Base-by-base conservation (phyloP, 2,113 vertebrate species). In the Oxygymnocypris stewartii region DNA sequence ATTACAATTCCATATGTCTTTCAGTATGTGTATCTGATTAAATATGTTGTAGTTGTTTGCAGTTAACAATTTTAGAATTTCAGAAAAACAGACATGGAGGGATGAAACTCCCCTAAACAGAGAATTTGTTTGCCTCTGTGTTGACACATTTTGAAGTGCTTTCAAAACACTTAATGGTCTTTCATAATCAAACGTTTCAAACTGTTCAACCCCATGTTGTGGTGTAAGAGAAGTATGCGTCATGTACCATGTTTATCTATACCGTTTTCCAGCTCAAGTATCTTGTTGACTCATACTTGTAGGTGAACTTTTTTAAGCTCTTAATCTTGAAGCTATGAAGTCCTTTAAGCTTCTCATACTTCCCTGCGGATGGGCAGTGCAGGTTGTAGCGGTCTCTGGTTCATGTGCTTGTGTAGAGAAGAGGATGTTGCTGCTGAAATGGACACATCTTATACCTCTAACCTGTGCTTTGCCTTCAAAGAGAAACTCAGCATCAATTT, bases 361-460 rank as follows among this genome's bases (percentile, higher is more conserved):
- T 69, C 18, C 23, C 13, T 47, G 71, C 2, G 1, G 40, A 74
- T 7, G 23, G 4, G 40, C 20, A 5, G 73, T 44, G 40, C 35
- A 51, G 67, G 63, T 79, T 65, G 85, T 37, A 69, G 49, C 28
- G 44, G 20, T 74, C 54, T 54, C 47, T 85, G 12, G n/a, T 47
- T 47, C n/a, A 16, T 76, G 35, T 76, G 74, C 47, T 57, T 28
- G 14, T 65, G 54, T 47, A 76, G 23, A 75, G 69, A 61, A 40
- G 3, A 59, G 88, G 89, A 85, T 83, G 84, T 88, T 76, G 86
- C 91, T 85, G 7, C 28, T 78, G 16, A 20, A 12, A 73, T 42
- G 4, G 4, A n/a, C 9, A 73, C 2, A 2, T 76, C 42, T 47
- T 47, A 76, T 76, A 44, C 12, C 12, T 47, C 42, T 31, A 47